A percentile compares a stretch with the other conserved stretches of the same genome.
These are phyloP conservation scores for Drosophila orena DNA, from an alignment of 1,140 invertebrate genomes.

Conservation along the genomic window DNA sequence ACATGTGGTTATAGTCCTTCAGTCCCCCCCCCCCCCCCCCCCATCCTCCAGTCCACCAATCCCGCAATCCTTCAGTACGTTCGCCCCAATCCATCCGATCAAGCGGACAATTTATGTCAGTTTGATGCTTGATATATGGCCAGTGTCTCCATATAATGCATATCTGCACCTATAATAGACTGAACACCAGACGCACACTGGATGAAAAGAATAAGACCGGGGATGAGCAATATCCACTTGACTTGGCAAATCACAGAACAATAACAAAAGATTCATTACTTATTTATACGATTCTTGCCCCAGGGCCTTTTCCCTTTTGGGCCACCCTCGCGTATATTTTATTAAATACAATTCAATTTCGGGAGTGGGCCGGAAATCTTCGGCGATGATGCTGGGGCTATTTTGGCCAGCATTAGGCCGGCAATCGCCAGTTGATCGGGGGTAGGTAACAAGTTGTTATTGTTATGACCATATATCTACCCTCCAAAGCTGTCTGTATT, in stretches of 20 bases:
- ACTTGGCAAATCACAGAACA: slow-evolving; percentile 72
- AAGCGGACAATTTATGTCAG: slow-evolving; percentile 75
- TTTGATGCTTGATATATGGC: slow-evolving; percentile 69
- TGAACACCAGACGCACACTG: slow-evolving; percentile 2
- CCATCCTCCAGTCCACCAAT: neutral
- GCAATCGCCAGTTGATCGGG: slow-evolving; percentile 31
- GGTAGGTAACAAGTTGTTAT: slow-evolving; percentile 73
- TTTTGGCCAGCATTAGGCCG: slow-evolving; percentile 63
- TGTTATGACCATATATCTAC: slow-evolving; percentile 55
- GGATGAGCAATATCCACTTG: slow-evolving; percentile 56
- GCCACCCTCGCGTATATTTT: slow-evolving; percentile 69
- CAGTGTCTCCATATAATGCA: slow-evolving; percentile 14
- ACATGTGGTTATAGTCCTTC: neutral
- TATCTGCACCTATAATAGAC: slow-evolving; percentile 56
- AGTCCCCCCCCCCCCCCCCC: too few species aligned
- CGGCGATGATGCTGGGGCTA: slow-evolving; percentile 56
- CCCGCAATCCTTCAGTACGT: neutral
- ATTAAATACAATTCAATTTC: slow-evolving; percentile 82
- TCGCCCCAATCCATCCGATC: slow-evolving; percentile 16
- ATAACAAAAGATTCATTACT: slow-evolving; percentile 77
- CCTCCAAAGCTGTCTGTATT: slow-evolving; percentile 46
- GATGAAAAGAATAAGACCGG: neutral
- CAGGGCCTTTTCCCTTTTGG: neutral
- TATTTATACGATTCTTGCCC: slow-evolving; percentile 64
- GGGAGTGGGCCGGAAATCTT: slow-evolving; percentile 5